These are phyloP conservation scores for Rhineura floridana DNA, from an alignment of 2,113 vertebrate genomes.

Conservation along the genomic window DNA sequence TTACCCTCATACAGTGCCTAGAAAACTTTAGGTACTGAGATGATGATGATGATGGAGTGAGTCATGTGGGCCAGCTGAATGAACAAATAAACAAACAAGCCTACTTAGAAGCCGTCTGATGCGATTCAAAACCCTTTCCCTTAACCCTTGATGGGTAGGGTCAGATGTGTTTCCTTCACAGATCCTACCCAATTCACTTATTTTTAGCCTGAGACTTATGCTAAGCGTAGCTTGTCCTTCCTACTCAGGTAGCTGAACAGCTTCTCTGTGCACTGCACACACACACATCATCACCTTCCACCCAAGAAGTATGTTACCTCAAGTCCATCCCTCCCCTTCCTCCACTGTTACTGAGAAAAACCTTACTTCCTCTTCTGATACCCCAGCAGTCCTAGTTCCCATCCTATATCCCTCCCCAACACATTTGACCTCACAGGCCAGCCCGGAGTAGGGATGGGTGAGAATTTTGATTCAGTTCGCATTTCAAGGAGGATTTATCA, in stretches of 20 bases:
- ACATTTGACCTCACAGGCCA: background rate
- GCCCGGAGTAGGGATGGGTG: too few relatives aligned
- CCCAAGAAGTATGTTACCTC: too few relatives aligned
- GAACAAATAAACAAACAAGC: background rate
- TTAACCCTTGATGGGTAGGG: background rate
- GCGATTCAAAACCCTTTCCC: background rate
- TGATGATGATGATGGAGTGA: background rate
- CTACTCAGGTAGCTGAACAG: too few relatives aligned
- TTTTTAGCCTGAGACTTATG: background rate
- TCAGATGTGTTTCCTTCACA: background rate
- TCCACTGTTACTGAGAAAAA: background rate
- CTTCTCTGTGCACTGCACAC: too few relatives aligned
- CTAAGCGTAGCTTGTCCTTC: background rate
- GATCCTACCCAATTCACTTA: background rate
- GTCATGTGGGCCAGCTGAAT: background rate
- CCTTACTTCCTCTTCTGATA: too few relatives aligned
- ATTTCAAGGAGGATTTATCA: too few relatives aligned
- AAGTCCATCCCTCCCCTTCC: background rate
- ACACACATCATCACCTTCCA: too few relatives aligned
- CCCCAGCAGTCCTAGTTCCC: background rate
- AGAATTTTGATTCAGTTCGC: too few relatives aligned
- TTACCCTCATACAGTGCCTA: background rate
- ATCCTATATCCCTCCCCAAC: background rate
- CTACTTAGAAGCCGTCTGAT: background rate
- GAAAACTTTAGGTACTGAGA: background rate